A percentile compares a stretch with the other conserved stretches of the same genome.
These are phyloP conservation scores for Papilio dardanus DNA, from an alignment of 1,140 invertebrate genomes.

Conservation along the genomic window DNA sequence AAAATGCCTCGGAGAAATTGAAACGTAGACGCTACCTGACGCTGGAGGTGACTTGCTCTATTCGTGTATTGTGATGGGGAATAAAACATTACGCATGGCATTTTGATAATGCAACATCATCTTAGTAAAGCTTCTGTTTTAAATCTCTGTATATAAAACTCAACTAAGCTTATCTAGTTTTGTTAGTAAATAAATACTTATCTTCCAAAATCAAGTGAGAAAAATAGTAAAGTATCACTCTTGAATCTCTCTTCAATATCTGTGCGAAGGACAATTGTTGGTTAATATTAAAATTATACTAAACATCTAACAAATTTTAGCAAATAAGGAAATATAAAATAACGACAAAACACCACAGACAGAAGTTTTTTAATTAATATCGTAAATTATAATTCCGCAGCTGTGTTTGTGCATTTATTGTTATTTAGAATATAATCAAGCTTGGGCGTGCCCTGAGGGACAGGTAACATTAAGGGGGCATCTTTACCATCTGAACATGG, in stretches of 20 bases:
- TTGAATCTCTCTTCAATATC: not conserved
- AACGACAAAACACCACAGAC: not conserved
- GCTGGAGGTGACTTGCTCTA: conserved; percentile 71
- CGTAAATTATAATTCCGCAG: conserved; percentile 29
- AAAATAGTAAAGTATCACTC: not conserved
- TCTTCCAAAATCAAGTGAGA: not conserved
- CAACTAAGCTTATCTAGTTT: not conserved
- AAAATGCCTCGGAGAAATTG: conserved; percentile 80
- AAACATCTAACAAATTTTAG: not conserved
- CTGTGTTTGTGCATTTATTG: conserved; percentile 13
- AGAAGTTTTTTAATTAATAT: conserved; percentile 19
- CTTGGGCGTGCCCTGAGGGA: conserved; percentile 55
- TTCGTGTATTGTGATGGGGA: conserved; percentile 39
- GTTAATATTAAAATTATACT: too few species aligned
- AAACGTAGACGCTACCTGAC: conserved; percentile 78
- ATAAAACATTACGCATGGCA: conserved; percentile 1
- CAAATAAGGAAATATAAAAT: not conserved
- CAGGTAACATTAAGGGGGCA: conserved; percentile 72
- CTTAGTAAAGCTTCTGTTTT: not conserved
- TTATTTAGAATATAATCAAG: conserved; percentile 40
- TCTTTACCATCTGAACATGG: conserved; percentile 64
- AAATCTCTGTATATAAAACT: not conserved
- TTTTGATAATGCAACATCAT: conserved; percentile 14
- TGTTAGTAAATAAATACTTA: not conserved
- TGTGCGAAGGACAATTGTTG: not conserved